A percentile compares a stretch with the other conserved stretches of the same genome.
Conservation (phyloP, 2,888 invertebrate genomes). For the Polyommatus icarus region DNA sequence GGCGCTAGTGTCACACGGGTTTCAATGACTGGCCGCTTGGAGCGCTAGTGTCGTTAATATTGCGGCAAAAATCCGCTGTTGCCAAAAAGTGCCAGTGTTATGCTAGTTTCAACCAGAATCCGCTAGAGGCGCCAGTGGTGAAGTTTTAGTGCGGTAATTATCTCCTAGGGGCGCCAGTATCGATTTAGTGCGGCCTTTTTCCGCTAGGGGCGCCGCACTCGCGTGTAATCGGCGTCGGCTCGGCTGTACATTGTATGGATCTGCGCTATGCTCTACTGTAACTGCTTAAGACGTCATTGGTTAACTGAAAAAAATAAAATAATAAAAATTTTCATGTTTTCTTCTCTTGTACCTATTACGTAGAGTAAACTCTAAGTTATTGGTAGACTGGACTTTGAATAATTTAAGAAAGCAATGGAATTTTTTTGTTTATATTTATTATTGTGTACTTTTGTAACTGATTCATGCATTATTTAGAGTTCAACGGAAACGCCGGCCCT, state of each 20-base stretch:
- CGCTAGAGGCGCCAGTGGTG: slow-evolving; percentile 45
- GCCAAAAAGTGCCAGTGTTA: not conserved
- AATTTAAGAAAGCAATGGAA: not conserved
- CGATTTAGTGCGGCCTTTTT: not conserved
- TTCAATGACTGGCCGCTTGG: not conserved
- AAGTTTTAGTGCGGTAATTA: not conserved
- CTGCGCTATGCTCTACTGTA: slow-evolving; percentile 69
- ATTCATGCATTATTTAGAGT: not conserved
- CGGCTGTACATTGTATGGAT: slow-evolving; percentile 49
- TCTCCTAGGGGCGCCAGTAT: not conserved
- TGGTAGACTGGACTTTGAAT: not conserved
- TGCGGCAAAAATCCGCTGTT: slow-evolving; percentile 35
- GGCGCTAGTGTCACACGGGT: slow-evolving; percentile 38
- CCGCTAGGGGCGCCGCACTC: slow-evolving; percentile 36
- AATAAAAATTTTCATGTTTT: slow-evolving; percentile 50
- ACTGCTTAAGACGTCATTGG: slow-evolving; percentile 74
- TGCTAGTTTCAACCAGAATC: not conserved
- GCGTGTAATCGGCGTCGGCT: slow-evolving; percentile 17
- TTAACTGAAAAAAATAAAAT: slow-evolving; percentile 73
- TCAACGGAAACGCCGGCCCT: not conserved
- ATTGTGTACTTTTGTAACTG: not conserved
- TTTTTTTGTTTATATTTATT: not conserved
- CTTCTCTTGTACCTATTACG: slow-evolving; percentile 9
- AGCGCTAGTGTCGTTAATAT: not conserved
- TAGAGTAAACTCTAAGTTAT: not conserved